Evolutionary conservation across 53 echinoderm and acorn worm species (phyloP).

Genomic region (Zoroaster sp.): DNA sequence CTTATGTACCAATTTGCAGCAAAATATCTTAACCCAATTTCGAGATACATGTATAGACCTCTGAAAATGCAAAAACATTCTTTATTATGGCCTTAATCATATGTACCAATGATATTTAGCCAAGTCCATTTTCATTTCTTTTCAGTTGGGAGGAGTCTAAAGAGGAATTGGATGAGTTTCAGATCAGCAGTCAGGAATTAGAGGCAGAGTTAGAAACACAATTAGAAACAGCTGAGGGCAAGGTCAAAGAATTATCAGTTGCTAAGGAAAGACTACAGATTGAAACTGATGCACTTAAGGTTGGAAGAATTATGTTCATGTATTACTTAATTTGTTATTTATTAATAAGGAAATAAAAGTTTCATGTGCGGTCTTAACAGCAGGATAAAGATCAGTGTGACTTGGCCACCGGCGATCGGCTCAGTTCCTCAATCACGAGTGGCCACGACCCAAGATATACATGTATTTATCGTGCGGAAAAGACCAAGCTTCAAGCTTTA

Average conservation of each 20-base stretch:
- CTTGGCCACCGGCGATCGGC: too few species aligned
- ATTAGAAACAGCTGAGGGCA: slow-evolving; percentile 88
- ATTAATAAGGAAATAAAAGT: neutral
- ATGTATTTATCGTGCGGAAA: too few species aligned
- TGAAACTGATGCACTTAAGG: slow-evolving; percentile 93
- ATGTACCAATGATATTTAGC: too few species aligned
- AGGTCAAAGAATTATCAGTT: slow-evolving; percentile 83
- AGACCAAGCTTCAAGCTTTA: too few species aligned
- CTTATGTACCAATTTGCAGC: too few species aligned
- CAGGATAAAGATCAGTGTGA: too few species aligned
- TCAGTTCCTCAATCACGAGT: too few species aligned
- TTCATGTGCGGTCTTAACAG: neutral
- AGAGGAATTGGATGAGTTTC: slow-evolving; percentile 96
- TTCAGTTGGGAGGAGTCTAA: slow-evolving; percentile 86
- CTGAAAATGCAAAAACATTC: too few species aligned
- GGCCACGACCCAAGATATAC: too few species aligned
- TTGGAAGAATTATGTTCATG: slow-evolving; percentile 18
- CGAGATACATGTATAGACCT: too few species aligned
- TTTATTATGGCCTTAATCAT: too few species aligned
- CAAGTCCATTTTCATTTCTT: neutral
- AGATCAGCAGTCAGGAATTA: slow-evolving; percentile 94
- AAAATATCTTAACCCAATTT: too few species aligned
- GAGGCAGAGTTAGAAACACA: slow-evolving; percentile 96
- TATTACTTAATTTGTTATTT: neutral
- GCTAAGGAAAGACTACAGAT: slow-evolving; percentile 81